phyloP scores from a whole-genome alignment of 2,888 invertebrate genomes.

The Ernsta delagoae region DNA sequence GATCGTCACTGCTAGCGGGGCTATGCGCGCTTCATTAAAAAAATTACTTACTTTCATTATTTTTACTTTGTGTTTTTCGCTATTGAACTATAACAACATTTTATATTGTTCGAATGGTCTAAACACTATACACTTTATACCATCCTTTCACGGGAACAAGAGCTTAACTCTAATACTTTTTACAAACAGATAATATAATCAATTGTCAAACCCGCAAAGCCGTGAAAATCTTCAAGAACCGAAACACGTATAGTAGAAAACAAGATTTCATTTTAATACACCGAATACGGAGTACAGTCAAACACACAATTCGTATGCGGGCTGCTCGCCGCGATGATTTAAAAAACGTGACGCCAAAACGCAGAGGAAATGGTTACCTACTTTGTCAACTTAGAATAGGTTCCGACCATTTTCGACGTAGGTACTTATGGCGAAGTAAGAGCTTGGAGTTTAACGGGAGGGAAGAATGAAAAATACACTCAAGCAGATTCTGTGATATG shows the following conservation, averaged over 20 bases:
- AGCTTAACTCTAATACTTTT: no score
- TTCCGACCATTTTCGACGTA: no score
- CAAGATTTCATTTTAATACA: constrained; percentile 29
- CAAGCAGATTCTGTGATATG: no score
- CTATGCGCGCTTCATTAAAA: no score
- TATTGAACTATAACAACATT: no score
- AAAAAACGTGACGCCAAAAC: constrained; percentile 64
- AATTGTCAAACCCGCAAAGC: background rate
- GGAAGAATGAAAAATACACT: background rate
- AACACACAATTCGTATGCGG: constrained; percentile 59
- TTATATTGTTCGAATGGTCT: no score
- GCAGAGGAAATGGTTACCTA: constrained; percentile 45
- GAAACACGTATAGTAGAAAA: constrained; percentile 12
- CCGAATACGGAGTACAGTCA: constrained; percentile 30
- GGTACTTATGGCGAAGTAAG: constrained; percentile 15
- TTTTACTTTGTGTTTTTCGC: no score
- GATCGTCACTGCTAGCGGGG: no score
- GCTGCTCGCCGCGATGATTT: constrained; percentile 56
- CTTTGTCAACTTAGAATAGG: constrained; percentile 42
- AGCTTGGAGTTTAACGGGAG: background rate
- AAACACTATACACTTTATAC: no score
- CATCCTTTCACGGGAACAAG: no score
- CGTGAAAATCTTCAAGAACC: constrained; percentile 7
- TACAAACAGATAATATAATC: background rate
- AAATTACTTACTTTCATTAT: no score